Evolutionary conservation across 2,797 vertebrate species (phyloP).

Genomic region (Silurus aristotelis): DNA sequence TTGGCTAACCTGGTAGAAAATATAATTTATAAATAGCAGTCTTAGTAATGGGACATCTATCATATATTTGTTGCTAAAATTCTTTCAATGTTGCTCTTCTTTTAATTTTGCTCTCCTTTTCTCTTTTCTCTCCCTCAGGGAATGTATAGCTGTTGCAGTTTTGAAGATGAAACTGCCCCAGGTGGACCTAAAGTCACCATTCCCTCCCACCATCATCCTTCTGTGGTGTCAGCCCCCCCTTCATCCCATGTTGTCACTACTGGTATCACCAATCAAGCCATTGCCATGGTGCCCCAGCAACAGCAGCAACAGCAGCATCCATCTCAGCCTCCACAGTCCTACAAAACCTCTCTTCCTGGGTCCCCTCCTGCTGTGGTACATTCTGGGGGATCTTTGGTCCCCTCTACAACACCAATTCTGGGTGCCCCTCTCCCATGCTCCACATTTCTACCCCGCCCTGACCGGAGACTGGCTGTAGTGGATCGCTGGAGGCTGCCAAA

Average conservation of each 20-base stretch:
- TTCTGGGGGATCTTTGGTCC: constrained; percentile 76
- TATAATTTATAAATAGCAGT: constrained; percentile 16
- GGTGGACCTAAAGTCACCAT: constrained; percentile 71
- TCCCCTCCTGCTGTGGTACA: constrained; percentile 77
- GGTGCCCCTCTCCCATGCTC: constrained; percentile 81
- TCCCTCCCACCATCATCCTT: constrained; percentile 73
- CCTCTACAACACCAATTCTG: constrained; percentile 78
- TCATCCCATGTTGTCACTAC: constrained; percentile 74
- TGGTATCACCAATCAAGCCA: constrained; percentile 69
- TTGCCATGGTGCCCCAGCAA: constrained; percentile 72
- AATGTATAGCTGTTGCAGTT: constrained; percentile 94
- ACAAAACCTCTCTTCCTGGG: constrained; percentile 79
- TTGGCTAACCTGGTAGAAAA: constrained; percentile 27
- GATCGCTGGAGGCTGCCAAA: constrained; percentile 87
- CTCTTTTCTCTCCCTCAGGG: constrained; percentile 69
- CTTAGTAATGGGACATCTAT: constrained; percentile 1
- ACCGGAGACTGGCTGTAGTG: constrained; percentile 81
- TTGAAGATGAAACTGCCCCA: constrained; percentile 81
- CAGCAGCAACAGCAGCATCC: constrained; percentile 66
- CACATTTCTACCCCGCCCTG: constrained; percentile 84
- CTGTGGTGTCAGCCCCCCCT: constrained; percentile 72
- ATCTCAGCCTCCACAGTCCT: constrained; percentile 72
- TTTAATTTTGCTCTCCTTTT: constrained; percentile 23
- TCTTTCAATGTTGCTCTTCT: constrained; percentile 8
- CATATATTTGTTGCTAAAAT: constrained; percentile 4